Conservation (phyloP, 2,888 invertebrate species). For the Nasonovia ribisnigri region DNA sequence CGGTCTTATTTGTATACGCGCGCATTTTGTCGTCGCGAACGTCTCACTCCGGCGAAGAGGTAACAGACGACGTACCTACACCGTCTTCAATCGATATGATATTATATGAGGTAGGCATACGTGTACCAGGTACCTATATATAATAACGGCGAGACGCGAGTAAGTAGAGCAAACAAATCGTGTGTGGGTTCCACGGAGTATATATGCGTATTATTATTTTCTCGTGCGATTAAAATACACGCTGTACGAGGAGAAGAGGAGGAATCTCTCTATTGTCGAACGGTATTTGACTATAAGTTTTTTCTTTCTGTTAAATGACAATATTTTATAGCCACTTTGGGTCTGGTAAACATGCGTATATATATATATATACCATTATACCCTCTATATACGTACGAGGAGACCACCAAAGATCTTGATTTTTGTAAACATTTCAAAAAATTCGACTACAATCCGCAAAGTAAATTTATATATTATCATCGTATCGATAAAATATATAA, state of each 20-base stretch:
- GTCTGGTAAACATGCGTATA: background rate
- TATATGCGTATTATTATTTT: background rate
- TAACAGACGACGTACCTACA: background rate
- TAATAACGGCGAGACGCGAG: background rate
- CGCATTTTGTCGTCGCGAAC: background rate
- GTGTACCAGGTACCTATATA: background rate
- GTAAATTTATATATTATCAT: background rate
- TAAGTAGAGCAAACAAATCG: constrained; percentile 4
- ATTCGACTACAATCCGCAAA: background rate
- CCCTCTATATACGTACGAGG: too few species aligned
- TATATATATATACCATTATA: background rate
- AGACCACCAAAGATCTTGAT: background rate
- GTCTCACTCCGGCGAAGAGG: background rate
- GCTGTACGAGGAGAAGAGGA: background rate
- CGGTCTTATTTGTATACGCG: background rate
- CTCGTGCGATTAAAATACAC: background rate
- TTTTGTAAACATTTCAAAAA: background rate
- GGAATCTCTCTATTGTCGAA: background rate
- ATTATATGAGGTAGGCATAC: background rate
- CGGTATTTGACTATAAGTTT: background rate
- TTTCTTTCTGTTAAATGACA: background rate
- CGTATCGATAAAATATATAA: background rate
- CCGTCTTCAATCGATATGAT: background rate
- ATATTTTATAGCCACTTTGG: background rate
- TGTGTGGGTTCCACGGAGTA: background rate